Base-by-base conservation (phyloP, 2,888 invertebrate genomes). In the Metopia argyrocephala region DNA sequence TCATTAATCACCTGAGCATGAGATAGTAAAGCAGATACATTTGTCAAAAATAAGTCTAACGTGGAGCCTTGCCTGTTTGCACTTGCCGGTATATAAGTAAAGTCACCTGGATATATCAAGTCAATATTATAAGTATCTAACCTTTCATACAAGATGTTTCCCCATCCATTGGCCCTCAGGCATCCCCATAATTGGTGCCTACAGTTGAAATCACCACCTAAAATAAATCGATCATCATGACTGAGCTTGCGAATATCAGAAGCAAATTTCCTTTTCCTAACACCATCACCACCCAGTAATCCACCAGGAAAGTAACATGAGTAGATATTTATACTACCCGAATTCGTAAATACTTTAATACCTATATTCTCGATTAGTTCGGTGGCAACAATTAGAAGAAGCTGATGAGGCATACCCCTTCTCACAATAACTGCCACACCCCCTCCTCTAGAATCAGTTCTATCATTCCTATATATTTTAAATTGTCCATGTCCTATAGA, bases 271-370 rank as follows among this genome's bases (percentile, higher is more conserved):
- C 9, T 62, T 18, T 50, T 28, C 5, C 45, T 15, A 5, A 18
- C 6, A 23, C 20, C 48, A 7, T 31, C 50, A 1, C 4, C 7
- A 7, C 28, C 52, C 21, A 23, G 15, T 27, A 21, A n/a, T 6
- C 65, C 65, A 18, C 65, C 65, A 18, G 28, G 65, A 28, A 57
- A 73, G 15, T 73, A 73, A n/a, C 57, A 74, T 15, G 66, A 50
- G 28, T 59, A 74, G 25, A 66, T 28, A 45, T 61, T 6, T 25
- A 54, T 59, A 52, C 20, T 23, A n/a, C n/a, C 15, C 9, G 3
- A 12, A 7, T 18, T 21, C 1, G 48, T 73, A 59, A 31, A 50
- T 9, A 66, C 5, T 61, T 66, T 46, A 12, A 59, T 52, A 7
- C 74, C 48, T 25, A 50, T 31, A 18, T 75, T 75, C 23, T 57